Percentiles rank a stretch among this genome's conserved stretches.
Evolutionary conservation across 2,888 invertebrate species (phyloP).

Genomic region (Caenorhabditis plicata): DNA sequence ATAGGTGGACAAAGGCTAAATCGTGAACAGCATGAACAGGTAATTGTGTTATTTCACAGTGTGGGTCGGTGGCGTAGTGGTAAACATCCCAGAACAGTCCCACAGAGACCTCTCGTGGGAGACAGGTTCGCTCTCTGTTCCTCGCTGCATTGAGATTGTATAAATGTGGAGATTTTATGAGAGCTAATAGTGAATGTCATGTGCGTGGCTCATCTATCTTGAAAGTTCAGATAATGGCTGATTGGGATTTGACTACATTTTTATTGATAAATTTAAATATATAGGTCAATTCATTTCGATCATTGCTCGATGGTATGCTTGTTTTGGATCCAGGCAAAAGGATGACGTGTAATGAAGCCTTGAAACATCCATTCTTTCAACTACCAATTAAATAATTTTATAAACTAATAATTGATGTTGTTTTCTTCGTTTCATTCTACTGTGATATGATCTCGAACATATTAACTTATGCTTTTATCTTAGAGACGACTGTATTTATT

Average conservation of each 20-base stretch:
- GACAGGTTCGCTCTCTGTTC: conserved; percentile 34
- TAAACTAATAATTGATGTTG: neutral
- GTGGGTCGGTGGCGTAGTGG: neutral
- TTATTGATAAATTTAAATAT: conserved; percentile 2
- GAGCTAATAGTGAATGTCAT: conserved; percentile 21
- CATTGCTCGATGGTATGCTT: conserved; percentile 94
- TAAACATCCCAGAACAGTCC: conserved; percentile 1
- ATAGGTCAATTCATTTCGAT: conserved; percentile 70
- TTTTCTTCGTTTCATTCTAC: too few relatives aligned
- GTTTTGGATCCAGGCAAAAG: conserved; percentile 93
- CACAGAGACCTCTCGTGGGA: too few relatives aligned
- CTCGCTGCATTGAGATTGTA: conserved; percentile 18
- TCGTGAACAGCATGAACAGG: conserved; percentile 38
- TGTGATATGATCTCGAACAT: too few relatives aligned
- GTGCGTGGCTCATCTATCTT: conserved; percentile 34
- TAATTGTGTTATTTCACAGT: conserved; percentile 7
- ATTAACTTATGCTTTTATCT: too few relatives aligned
- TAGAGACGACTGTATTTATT: too few relatives aligned
- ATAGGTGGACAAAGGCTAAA: conserved; percentile 79
- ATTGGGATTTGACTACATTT: conserved; percentile 34
- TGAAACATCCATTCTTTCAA: conserved; percentile 92
- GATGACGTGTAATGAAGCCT: conserved; percentile 92
- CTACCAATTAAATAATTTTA: conserved; percentile 26
- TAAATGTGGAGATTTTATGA: conserved; percentile 27
- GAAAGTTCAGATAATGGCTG: conserved; percentile 30